Percentiles rank a stretch among this genome's conserved stretches.
phyloP scores from a whole-genome alignment of 2,113 vertebrate species.

The Chunga burmeisteri region DNA sequence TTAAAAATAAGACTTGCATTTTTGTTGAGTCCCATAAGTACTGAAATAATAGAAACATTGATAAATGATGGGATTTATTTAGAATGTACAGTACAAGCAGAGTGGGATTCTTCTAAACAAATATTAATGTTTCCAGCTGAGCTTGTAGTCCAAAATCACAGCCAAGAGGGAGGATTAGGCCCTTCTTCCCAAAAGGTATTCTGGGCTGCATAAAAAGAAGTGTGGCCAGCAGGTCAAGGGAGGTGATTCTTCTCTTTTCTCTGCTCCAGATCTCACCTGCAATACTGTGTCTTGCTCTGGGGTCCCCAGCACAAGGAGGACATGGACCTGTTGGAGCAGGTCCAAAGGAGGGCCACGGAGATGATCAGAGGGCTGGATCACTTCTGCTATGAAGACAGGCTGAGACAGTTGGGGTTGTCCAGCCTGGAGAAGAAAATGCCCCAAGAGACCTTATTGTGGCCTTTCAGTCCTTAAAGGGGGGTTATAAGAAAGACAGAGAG shows the following conservation, averaged over 20 bases:
- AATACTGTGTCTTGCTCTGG: not conserved
- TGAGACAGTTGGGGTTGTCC: not conserved
- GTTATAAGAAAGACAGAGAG: not conserved
- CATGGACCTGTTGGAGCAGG: accelerated
- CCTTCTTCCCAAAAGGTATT: not conserved
- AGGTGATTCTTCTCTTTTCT: not conserved
- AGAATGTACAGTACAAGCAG: not conserved
- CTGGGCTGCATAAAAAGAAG: not conserved
- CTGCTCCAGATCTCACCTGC: not conserved
- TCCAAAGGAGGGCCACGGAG: not conserved
- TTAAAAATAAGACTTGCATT: not conserved
- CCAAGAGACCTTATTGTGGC: accelerated
- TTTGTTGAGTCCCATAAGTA: not conserved
- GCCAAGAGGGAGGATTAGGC: accelerated
- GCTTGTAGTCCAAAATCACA: not conserved
- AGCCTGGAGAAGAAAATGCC: not conserved
- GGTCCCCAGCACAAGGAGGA: not conserved
- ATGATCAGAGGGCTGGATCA: not conserved
- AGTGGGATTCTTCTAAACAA: not conserved
- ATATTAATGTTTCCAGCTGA: not conserved
- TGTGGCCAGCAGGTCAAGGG: accelerated
- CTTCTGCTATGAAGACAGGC: accelerated
- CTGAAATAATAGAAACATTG: not conserved
- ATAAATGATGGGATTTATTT: not conserved
- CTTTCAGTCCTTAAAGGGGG: not conserved